Base-by-base conservation (phyloP, 1,140 invertebrate species). In the Lasaia peninsularis region DNA sequence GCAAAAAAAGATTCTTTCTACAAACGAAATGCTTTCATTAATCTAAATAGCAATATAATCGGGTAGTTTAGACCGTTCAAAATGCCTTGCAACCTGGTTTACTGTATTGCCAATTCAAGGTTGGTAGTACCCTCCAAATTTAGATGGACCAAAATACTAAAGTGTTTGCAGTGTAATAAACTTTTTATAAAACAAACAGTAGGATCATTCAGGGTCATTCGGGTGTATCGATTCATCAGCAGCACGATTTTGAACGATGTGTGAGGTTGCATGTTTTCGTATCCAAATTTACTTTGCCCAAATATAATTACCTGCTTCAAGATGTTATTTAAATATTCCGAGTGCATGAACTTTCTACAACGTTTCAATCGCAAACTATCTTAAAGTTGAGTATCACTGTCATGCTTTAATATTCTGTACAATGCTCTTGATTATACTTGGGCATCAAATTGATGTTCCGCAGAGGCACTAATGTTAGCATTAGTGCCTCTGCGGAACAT, bases 241-340 rank as follows among this genome's bases (percentile, higher is more conserved):
- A 64, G 49, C 67, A 59, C 78, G 74, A 75, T 75, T 81, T 60
- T 40, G 77, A 65, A 58, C 67, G 28, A 59, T 56, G 77, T 80
- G 71, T 70, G 77, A 77, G 73, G 74, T 58, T 44, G 44, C 44
- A 24, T 69, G 49, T 63, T 50, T 31, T 20, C 10, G 18, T 48
- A 5, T 7, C 44, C 6, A 20, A 18, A 48, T 48, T 11, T 24
- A n/a, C 44, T 48, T 20, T 24, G 16, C 44, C 44, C 21, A 48
- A 48, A 48, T 48, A 48, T 48, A 48, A 21, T 18, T 48, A 24
- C 44, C 20, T 7, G n/a, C 44, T 48, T 48, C 10, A 16, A 21
- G 44, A 48, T 48, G 20, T 48, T 48, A 24, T 48, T 24, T 20
- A 48, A 48, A 48, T 11, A 21, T 58, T 51, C 31, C 56, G 52